phyloP scores from a whole-genome alignment of 2,113 vertebrate species.

The Entelurus aequoreus region DNA sequence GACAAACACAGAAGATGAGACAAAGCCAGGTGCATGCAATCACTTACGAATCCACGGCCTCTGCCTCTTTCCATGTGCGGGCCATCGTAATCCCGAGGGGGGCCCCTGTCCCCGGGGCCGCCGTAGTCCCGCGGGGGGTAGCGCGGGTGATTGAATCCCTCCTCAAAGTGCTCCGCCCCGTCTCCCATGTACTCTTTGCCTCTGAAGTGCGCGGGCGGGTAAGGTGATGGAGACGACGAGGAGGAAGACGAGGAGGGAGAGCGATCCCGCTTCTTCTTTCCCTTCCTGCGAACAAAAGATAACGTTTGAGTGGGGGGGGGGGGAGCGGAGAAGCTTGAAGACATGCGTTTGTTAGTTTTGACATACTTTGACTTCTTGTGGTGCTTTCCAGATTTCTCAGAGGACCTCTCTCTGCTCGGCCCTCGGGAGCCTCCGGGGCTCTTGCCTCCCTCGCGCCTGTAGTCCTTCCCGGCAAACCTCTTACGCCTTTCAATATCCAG shows the following conservation, averaged over 20 bases:
- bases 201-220: slow-evolving; percentile 63
- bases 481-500: slow-evolving; percentile 96
- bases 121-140: slow-evolving; percentile 69
- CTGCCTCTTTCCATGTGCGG: slow-evolving; percentile 56
- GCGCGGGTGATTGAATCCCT: slow-evolving; percentile 81
- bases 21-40: fast-evolving
- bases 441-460: slow-evolving; percentile 84
- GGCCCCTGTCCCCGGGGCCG: slow-evolving; percentile 51
- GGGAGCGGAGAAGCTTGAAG: not conserved
- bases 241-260: slow-evolving; percentile 91
- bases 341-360: not conserved
- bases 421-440: slow-evolving; percentile 89
- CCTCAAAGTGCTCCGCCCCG: slow-evolving; percentile 80
- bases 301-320: not conserved
- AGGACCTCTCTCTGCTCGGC: slow-evolving; percentile 88
- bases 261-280: slow-evolving; percentile 87
- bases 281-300: slow-evolving; percentile 75
- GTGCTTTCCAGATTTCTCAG: slow-evolving; percentile 91
- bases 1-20: not conserved
- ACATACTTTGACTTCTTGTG: slow-evolving; percentile 90
- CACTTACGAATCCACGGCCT: slow-evolving; percentile 73
- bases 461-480: slow-evolving; percentile 85
- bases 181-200: slow-evolving; percentile 82
- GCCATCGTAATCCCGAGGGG: slow-evolving; percentile 63
- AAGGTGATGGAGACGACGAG: slow-evolving; percentile 82